These are phyloP conservation scores for Agriopis aurantiaria DNA, from an alignment of 2,888 invertebrate species.

Conservation along the genomic window DNA sequence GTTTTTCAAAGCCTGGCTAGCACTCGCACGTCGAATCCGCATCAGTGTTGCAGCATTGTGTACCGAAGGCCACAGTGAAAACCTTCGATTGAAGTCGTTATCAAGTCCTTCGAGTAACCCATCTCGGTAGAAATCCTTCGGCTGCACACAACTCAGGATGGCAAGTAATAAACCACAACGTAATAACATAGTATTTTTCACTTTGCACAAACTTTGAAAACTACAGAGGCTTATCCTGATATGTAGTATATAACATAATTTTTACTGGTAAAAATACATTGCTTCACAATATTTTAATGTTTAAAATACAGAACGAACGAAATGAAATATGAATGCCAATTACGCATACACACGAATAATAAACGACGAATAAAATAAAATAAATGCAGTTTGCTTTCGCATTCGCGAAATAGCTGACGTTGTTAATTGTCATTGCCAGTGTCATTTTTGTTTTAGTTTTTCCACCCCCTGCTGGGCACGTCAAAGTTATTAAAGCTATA, in stretches of 20 bases:
- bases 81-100: constrained; percentile 57
- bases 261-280: constrained; percentile 3
- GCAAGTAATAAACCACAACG: constrained; percentile 63
- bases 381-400: too few species aligned
- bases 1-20: constrained; percentile 35
- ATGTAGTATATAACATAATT: constrained; percentile 16
- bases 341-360: too few species aligned
- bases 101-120: constrained; percentile 40
- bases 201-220: constrained; percentile 1
- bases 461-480: too few species aligned
- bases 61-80: constrained; percentile 71
- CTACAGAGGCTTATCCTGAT: not conserved
- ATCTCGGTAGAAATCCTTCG: constrained; percentile 49
- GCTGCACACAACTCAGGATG: constrained; percentile 61
- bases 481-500: too few species aligned
- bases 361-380: too few species aligned
- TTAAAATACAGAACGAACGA: not conserved
- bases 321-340: not conserved
- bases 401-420: too few species aligned
- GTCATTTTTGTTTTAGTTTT: too few species aligned
- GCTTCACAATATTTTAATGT: not conserved
- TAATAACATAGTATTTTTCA: constrained; percentile 54
- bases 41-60: constrained; percentile 62
- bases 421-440: too few species aligned
- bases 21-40: constrained; percentile 55